Evolutionary conservation across 2,888 invertebrate species (phyloP).

Genomic region (Toxonevra muliebris): DNA sequence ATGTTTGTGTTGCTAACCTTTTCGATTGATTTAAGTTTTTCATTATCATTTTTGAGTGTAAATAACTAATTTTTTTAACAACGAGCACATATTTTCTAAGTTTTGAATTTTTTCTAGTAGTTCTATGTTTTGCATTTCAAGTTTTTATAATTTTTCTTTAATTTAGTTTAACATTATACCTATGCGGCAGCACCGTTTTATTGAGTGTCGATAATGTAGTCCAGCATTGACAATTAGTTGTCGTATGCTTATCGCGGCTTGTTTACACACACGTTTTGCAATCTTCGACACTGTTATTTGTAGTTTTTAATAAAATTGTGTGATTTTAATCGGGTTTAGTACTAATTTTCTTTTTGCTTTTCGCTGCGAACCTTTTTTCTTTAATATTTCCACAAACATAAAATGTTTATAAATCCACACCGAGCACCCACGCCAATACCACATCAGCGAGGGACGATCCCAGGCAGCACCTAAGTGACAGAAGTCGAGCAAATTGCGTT

Average conservation of each 20-base stretch:
- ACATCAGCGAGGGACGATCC: no score
- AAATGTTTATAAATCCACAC: no score
- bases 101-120: constrained; percentile 2
- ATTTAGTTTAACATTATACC: not conserved
- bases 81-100: not conserved
- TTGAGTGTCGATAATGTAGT: not conserved
- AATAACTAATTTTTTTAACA: not conserved
- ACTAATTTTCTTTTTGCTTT: no score
- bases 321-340: no score
- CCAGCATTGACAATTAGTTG: not conserved
- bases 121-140: not conserved
- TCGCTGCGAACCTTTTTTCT: no score
- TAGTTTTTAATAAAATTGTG: no score
- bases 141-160: not conserved
- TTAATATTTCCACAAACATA: no score
- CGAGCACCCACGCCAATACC: no score
- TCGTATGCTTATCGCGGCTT: constrained; percentile 1
- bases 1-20: not conserved
- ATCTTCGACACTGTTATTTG: not conserved
- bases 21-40: not conserved
- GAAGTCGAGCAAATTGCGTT: no score
- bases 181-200: not conserved
- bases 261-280: constrained; percentile 2
- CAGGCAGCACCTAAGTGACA: no score
- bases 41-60: not conserved